These are phyloP conservation scores for Marmota flaviventris DNA, from an alignment of 2,113 vertebrate species.

Conservation along the genomic window DNA sequence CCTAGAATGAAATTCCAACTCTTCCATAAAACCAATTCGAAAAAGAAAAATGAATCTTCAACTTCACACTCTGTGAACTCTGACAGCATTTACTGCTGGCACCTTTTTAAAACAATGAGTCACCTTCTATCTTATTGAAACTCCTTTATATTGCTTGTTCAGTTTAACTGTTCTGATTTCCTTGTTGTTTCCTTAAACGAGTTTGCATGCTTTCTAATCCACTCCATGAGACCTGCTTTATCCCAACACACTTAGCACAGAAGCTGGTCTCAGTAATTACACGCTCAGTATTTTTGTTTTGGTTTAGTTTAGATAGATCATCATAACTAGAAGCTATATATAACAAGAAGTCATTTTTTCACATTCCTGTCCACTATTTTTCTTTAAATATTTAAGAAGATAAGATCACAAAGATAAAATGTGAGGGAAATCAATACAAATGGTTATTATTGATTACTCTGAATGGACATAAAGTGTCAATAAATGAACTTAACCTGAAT, in stretches of 20 bases:
- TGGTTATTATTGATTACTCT: background rate
- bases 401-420: slow-evolving; percentile 1
- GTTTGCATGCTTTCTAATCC: background rate
- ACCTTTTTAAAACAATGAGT: background rate
- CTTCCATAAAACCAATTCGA: background rate
- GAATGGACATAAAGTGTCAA: background rate
- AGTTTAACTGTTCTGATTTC: background rate
- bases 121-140: background rate
- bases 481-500: background rate
- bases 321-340: background rate
- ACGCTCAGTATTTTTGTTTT: slow-evolving; percentile 12
- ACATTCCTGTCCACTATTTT: background rate
- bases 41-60: background rate
- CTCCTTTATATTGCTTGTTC: background rate
- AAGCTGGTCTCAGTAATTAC: background rate
- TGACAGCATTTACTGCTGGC: background rate
- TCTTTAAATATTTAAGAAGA: slow-evolving; percentile 50
- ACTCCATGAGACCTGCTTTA: background rate
- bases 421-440: slow-evolving; percentile 28
- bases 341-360: background rate
- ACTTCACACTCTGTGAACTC: background rate
- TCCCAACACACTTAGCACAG: background rate
- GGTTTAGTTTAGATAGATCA: background rate
- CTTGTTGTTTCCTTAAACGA: background rate
- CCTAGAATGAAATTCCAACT: background rate